These are phyloP conservation scores for Empis livida DNA, from an alignment of 2,888 invertebrate species.

Conservation along the genomic window DNA sequence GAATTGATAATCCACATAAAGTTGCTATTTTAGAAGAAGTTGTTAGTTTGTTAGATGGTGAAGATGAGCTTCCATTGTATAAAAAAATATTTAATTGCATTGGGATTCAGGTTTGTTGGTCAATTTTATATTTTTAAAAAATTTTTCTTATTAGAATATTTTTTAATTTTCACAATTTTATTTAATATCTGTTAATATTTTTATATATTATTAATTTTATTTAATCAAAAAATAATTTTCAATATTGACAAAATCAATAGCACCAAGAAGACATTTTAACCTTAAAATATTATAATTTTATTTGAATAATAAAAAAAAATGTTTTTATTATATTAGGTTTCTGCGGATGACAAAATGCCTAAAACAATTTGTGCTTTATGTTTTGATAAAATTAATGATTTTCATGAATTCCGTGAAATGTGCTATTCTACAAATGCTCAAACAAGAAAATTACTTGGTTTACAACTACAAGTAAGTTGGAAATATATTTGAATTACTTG, in stretches of 20 bases:
- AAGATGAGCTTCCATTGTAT: slow-evolving; percentile 26
- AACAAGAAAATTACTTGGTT: slow-evolving; percentile 35
- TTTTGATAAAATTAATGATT: slow-evolving; percentile 48
- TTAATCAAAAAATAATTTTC: not conserved
- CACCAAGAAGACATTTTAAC: too few species aligned
- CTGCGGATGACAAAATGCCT: slow-evolving; percentile 45
- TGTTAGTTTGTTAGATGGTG: slow-evolving; percentile 14
- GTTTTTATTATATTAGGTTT: slow-evolving; percentile 32
- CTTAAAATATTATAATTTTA: too few species aligned
- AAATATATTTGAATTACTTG: not conserved
- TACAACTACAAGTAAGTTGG: slow-evolving; percentile 19
- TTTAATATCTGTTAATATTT: too few species aligned
- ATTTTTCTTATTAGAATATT: too few species aligned
- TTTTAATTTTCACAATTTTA: too few species aligned
- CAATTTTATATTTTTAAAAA: too few species aligned
- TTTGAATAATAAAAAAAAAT: not conserved
- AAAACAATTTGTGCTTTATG: slow-evolving; percentile 47
- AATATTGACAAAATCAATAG: too few species aligned
- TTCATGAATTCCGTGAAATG: slow-evolving; percentile 46
- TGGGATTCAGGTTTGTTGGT: slow-evolving; percentile 26
- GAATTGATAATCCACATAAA: slow-evolving; percentile 32
- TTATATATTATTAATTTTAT: not conserved
- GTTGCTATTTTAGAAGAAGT: slow-evolving; percentile 21
- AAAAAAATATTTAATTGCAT: slow-evolving; percentile 28
- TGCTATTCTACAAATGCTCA: slow-evolving; percentile 41